A percentile compares a stretch with the other conserved stretches of the same genome.
Conservation (phyloP, 2,113 vertebrate genomes). For the Xiphophorus maculatus region DNA sequence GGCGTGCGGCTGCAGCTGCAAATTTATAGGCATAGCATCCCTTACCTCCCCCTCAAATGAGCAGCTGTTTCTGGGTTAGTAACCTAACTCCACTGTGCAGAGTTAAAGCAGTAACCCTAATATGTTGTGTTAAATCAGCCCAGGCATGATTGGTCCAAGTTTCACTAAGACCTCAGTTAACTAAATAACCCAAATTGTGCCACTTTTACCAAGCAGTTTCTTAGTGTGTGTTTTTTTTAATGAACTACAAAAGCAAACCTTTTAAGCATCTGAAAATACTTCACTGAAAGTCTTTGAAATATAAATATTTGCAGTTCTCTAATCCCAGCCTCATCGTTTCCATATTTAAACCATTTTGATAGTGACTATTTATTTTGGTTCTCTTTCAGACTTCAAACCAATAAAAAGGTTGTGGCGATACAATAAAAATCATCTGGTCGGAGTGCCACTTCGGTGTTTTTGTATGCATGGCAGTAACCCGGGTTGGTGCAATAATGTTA, state of each 20-base stretch:
- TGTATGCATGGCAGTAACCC: not conserved
- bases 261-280: not conserved
- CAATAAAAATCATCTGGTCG: not conserved
- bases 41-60: not conserved
- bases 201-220: not conserved
- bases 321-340: not conserved
- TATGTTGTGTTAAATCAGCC: not conserved
- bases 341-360: not conserved
- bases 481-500: conserved; percentile 13
- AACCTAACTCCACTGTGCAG: not conserved
- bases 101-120: not conserved
- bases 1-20: not conserved
- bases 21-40: not conserved
- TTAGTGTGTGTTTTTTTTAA: not conserved
- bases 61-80: not conserved
- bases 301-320: conserved; percentile 13
- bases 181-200: not conserved
- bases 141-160: not conserved
- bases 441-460: not conserved
- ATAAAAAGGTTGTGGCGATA: not conserved
- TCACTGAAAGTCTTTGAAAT: not conserved
- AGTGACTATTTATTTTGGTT: not conserved
- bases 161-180: not conserved
- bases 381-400: not conserved
- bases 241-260: not conserved